These are phyloP conservation scores for Macquaria ambigua DNA, from an alignment of 2,113 vertebrate genomes.

Conservation along the genomic window DNA sequence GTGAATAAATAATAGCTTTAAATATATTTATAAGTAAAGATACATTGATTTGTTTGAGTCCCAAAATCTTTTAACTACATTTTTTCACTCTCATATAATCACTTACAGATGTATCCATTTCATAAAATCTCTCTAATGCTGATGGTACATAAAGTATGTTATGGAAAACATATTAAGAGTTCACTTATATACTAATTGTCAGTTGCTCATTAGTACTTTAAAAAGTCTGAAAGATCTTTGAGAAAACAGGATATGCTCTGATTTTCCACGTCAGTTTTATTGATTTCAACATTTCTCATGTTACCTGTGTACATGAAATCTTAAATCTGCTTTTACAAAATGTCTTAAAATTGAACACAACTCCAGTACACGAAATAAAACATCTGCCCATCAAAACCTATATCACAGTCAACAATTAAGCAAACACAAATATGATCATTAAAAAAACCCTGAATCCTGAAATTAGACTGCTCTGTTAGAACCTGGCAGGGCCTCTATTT, in stretches of 20 bases:
- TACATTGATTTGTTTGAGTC: not conserved
- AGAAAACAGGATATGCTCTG: not conserved
- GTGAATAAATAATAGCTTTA: not conserved
- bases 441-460: constrained; percentile 34
- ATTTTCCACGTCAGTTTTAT: not conserved
- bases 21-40: too few species aligned
- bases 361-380: not conserved
- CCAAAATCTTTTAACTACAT: not conserved
- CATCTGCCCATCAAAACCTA: not conserved
- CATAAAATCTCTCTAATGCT: not conserved
- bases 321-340: not conserved
- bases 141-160: not conserved
- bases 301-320: not conserved
- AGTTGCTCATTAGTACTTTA: not conserved
- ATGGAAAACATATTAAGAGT: not conserved
- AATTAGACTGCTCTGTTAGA: constrained; percentile 34
- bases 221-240: not conserved
- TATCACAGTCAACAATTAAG: not conserved
- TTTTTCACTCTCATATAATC: fast-evolving
- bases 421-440: not conserved
- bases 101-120: not conserved
- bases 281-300: not conserved
- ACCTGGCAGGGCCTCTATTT: constrained; percentile 40
- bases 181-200: not conserved
- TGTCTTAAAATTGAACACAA: not conserved